Conservation (phyloP, 1,140 invertebrate genomes). For the Agrilus planipennis region DNA sequence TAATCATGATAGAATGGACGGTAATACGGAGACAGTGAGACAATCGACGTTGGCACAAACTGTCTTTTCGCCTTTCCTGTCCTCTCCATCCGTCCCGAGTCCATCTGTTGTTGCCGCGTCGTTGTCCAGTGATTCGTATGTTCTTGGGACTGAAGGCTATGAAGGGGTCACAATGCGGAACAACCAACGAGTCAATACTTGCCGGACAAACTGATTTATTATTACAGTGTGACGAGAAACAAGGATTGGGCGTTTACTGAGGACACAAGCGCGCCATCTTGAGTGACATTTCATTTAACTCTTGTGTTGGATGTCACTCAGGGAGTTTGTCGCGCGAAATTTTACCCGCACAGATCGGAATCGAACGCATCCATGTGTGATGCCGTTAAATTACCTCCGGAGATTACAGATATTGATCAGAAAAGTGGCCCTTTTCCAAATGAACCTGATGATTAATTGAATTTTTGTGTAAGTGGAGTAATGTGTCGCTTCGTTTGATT, state of each 20-base stretch:
- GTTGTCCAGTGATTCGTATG: no score
- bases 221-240: slow-evolving; percentile 27
- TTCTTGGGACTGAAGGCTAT: not conserved
- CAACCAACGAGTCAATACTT: slow-evolving; percentile 9
- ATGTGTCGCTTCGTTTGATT: slow-evolving; percentile 21
- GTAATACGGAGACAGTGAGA: no score
- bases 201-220: slow-evolving; percentile 31
- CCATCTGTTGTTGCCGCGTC: no score
- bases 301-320: slow-evolving; percentile 30
- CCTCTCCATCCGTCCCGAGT: no score
- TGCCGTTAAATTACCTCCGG: slow-evolving; percentile 26
- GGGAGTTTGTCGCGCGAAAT: slow-evolving; percentile 20
- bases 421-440: slow-evolving; percentile 22
- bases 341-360: slow-evolving; percentile 10
- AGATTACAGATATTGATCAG: slow-evolving; percentile 13
- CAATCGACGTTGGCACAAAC: no score
- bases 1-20: no score
- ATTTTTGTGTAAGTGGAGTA: slow-evolving; percentile 20
- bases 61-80: no score
- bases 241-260: slow-evolving; percentile 28
- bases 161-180: slow-evolving; percentile 5
- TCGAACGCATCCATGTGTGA: slow-evolving; percentile 24
- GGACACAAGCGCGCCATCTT: slow-evolving; percentile 26
- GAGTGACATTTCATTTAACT: slow-evolving; percentile 35
- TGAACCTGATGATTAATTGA: slow-evolving; percentile 23